phyloP scores from a whole-genome alignment of 2,797 vertebrate genomes.

The Peromyscus melanophrys region DNA sequence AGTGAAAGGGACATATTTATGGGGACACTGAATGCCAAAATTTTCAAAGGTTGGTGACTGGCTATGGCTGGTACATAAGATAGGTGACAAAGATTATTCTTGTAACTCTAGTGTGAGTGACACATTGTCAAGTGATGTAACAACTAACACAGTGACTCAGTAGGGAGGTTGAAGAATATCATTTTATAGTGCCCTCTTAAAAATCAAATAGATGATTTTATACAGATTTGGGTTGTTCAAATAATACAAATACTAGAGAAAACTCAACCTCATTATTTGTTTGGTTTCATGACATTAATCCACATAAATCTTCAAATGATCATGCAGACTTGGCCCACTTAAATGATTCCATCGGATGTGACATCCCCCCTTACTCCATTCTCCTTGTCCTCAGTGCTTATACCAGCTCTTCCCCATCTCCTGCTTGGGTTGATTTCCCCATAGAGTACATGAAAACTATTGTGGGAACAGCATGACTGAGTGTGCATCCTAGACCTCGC shows the following conservation, averaged over 20 bases:
- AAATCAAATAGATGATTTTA: slow-evolving; percentile 24
- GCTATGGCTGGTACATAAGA: neutral
- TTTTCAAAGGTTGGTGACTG: neutral
- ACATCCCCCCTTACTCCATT: no score
- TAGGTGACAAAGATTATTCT: neutral
- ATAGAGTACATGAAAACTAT: slow-evolving; percentile 62
- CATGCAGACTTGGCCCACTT: no score
- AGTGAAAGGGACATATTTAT: neutral
- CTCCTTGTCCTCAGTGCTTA: neutral
- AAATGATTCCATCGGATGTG: neutral
- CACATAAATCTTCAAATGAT: neutral
- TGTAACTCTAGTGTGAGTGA: neutral
- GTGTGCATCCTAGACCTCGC: neutral
- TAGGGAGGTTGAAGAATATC: neutral
- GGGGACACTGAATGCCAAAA: neutral
- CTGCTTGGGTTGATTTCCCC: neutral
- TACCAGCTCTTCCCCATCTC: neutral
- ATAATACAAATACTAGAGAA: slow-evolving; percentile 50
- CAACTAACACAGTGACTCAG: neutral
- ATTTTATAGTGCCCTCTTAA: slow-evolving; percentile 34
- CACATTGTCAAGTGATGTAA: neutral
- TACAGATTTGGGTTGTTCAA: neutral
- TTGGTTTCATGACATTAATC: neutral
- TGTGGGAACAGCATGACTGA: slow-evolving; percentile 52
- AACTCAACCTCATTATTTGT: slow-evolving; percentile 19